Evolutionary conservation across 2,113 vertebrate genomes (phyloP), one percentile per base, ranked within the genome.

Genomic region (Sorex araneus): DNA sequence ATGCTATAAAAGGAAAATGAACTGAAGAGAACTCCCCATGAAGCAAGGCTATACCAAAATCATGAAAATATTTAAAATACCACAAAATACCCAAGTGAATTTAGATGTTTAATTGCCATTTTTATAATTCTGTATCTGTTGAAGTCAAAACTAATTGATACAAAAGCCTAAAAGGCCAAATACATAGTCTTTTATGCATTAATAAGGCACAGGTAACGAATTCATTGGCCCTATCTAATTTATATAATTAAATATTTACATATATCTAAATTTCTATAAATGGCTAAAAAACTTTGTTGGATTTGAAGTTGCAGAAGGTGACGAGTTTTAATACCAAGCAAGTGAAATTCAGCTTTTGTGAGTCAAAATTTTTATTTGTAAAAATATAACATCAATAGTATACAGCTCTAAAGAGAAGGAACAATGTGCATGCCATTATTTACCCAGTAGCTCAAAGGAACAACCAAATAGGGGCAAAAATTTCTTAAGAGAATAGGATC

Each of bases 31-130:
- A 69, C 70, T 74, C 13, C 43, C 19, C 82, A 45, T 43, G 69
- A 92, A 95, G 2, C 13, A 80, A 74, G 40, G 25, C 30, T 92
- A 40, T n/a, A 82, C 34, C 32, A 86, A 92, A 94, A 91, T 86
- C 63, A 93, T 60, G 32, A 84, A 94, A 84, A 64, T 36, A 60
- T 91, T 84, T 47, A 47, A 97, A 89, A 81, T 40, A 66, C 75
- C 12, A 79, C 15, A 88, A 78, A 86, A 92, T 73, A 94, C 1
- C 3, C 77, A 89, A 89, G 23, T 87, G 12, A 91, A 91, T 43
- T 74, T 3, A 86, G 89, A 73, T 79, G 10, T 91, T 89, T 45
- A 66, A 63, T 27, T 80, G 36, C 28, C 30, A 84, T 73, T 93
- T 78, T 80, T 77, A 4, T 77, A 66, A 70, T 92, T 84, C 45